Percentiles rank a stretch among this genome's conserved stretches.
phyloP scores from a whole-genome alignment of 2,797 vertebrate genomes.

The Leptodactylus fallax region DNA sequence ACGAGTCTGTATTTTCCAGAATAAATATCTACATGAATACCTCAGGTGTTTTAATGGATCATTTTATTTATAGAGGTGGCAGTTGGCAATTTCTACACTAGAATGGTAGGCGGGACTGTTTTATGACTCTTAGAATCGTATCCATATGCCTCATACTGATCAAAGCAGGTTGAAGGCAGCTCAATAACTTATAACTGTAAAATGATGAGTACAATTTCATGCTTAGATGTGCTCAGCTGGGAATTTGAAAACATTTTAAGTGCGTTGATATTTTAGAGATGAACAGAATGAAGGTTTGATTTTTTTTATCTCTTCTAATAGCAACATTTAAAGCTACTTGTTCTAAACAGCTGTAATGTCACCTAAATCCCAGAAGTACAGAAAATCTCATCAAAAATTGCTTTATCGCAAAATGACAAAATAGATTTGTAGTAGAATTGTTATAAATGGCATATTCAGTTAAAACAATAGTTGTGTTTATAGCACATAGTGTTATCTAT shows the following conservation, averaged over 20 bases:
- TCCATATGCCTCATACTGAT: conserved; percentile 47
- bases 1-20: neutral
- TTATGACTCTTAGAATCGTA: conserved; percentile 24
- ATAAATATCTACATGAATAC: neutral
- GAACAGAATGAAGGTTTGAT: conserved; percentile 9
- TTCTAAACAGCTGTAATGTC: conserved; percentile 18
- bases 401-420: neutral
- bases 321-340: neutral
- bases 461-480: neutral
- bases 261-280: conserved; percentile 24
- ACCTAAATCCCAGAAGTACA: neutral
- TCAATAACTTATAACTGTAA: conserved; percentile 29
- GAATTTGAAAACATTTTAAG: conserved; percentile 31
- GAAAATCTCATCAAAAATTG: neutral
- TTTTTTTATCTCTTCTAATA: conserved; percentile 26
- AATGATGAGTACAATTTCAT: conserved; percentile 28
- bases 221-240: conserved; percentile 25
- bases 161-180: conserved; percentile 2
- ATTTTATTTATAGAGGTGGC: conserved; percentile 15
- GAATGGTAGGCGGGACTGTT: conserved; percentile 20
- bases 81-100: neutral
- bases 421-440: neutral
- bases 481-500: neutral
- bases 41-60: neutral
- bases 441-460: neutral